These are phyloP conservation scores for Heliconius hortense DNA, from an alignment of 2,888 invertebrate genomes.

Conservation along the genomic window DNA sequence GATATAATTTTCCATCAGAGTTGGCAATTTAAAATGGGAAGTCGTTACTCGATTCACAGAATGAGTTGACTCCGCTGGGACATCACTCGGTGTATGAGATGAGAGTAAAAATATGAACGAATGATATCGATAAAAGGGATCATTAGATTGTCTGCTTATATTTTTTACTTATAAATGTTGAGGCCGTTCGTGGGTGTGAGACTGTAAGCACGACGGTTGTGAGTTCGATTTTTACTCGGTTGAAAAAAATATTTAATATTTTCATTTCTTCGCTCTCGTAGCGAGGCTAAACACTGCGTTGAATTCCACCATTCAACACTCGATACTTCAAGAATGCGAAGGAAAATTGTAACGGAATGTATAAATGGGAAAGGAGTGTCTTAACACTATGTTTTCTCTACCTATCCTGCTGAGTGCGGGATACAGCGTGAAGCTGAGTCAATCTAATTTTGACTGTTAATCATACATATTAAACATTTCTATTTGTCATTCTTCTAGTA, in stretches of 20 bases:
- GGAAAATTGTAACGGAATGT: not conserved
- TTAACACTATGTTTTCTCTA: not conserved
- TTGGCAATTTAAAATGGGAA: slow-evolving; percentile 57
- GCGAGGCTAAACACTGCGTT: not conserved
- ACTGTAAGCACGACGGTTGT: not conserved
- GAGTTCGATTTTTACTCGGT: not conserved
- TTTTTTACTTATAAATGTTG: no score
- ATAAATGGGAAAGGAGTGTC: not conserved
- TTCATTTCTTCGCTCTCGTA: not conserved
- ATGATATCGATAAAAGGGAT: no score
- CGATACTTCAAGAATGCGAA: not conserved
- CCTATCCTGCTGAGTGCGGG: not conserved
- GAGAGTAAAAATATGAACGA: no score
- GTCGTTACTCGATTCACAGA: slow-evolving; percentile 50
- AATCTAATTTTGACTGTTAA: no score
- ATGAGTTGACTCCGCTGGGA: slow-evolving; percentile 26
- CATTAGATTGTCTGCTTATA: no score
- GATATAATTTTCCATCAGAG: slow-evolving; percentile 48
- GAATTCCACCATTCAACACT: not conserved
- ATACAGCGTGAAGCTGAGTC: not conserved
- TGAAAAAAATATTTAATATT: not conserved
- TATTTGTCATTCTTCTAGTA: slow-evolving; percentile 72
- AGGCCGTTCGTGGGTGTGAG: no score
- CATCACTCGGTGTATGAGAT: slow-evolving; percentile 3
- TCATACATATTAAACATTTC: not conserved